A percentile compares a stretch with the other conserved stretches of the same genome.
Evolutionary conservation across 2,888 invertebrate genomes (phyloP).

Genomic region (Caenorhabditis imperialis): DNA sequence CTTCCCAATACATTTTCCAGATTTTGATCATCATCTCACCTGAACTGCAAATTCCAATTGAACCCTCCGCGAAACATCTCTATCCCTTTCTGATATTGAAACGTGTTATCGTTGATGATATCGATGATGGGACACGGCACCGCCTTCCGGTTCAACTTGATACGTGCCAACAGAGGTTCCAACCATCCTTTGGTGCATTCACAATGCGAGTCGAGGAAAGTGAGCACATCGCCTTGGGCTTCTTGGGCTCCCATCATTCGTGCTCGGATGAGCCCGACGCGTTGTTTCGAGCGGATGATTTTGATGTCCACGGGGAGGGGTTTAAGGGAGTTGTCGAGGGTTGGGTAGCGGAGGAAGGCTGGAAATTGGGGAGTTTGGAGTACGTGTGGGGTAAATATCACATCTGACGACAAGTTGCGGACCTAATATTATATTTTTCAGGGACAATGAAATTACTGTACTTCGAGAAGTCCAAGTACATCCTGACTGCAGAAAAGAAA

Average conservation of each 20-base stretch:
- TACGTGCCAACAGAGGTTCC: slow-evolving; percentile 91
- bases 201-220: slow-evolving; percentile 97
- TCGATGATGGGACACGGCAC: slow-evolving; percentile 91
- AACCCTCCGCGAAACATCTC: slow-evolving; percentile 98
- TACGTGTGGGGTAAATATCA: too few relatives aligned
- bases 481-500: too few relatives aligned
- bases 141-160: slow-evolving; percentile 87
- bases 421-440: too few relatives aligned
- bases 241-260: slow-evolving; percentile 91
- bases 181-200: slow-evolving; percentile 98
- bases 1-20: too few relatives aligned
- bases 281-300: slow-evolving; percentile 87
- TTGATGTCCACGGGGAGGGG: slow-evolving; percentile 83
- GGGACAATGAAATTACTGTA: too few relatives aligned
- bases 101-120: slow-evolving; percentile 94
- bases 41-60: slow-evolving; percentile 95
- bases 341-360: slow-evolving; percentile 69
- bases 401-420: too few relatives aligned
- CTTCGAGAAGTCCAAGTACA: too few relatives aligned
- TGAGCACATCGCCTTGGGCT: slow-evolving; percentile 91
- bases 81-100: slow-evolving; percentile 91
- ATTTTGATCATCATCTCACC: too few relatives aligned
- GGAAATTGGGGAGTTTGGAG: too few relatives aligned
- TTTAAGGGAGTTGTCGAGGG: slow-evolving; percentile 62
- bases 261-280: slow-evolving; percentile 96